These are phyloP conservation scores for Sialia sialis DNA, from an alignment of 2,113 vertebrate species.

Conservation along the genomic window DNA sequence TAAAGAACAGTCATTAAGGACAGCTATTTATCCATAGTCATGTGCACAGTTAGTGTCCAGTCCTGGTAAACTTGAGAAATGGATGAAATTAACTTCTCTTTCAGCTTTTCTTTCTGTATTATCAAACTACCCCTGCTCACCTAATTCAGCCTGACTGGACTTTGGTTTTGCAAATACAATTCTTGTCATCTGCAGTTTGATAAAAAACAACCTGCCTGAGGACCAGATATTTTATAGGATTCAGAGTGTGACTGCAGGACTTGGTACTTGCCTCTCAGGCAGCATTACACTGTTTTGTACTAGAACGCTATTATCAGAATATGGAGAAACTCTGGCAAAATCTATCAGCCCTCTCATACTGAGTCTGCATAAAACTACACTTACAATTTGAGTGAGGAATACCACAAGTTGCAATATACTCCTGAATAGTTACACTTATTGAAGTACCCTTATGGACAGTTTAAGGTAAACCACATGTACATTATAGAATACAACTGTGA, in stretches of 20 bases:
- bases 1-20: neutral
- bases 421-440: neutral
- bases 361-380: rapidly evolving
- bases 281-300: neutral
- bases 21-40: neutral
- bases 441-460: neutral
- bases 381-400: neutral
- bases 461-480: neutral
- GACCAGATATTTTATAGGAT: neutral
- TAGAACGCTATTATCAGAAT: neutral
- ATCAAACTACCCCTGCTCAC: neutral
- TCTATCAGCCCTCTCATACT: neutral
- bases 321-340: neutral
- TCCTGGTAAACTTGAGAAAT: neutral
- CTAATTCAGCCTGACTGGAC: neutral
- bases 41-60: too few relatives aligned
- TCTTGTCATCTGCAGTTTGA: neutral
- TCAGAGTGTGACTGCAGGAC: neutral
- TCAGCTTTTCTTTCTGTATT: neutral
- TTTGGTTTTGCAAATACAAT: neutral
- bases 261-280: neutral
- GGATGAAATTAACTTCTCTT: rapidly evolving
- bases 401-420: neutral
- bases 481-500: neutral
- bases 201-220: neutral